Conservation (phyloP, 1,140 invertebrate species). For the Panagrolaimus sp. region DNA sequence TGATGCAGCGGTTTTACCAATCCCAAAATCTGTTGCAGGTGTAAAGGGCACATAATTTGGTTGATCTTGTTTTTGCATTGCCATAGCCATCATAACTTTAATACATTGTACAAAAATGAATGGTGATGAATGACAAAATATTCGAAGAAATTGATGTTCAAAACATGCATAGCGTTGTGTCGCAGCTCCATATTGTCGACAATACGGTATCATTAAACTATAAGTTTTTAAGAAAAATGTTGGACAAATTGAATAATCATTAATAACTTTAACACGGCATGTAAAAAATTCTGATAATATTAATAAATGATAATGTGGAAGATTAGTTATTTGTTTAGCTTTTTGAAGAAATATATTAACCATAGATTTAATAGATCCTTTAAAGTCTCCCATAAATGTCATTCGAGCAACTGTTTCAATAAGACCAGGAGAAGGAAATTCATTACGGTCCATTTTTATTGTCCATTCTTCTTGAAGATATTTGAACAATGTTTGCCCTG, state of each 20-base stretch:
- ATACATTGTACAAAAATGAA: too few relatives aligned
- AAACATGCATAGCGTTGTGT: too few relatives aligned
- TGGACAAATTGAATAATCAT: neutral
- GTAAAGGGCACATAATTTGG: too few relatives aligned
- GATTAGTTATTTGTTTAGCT: neutral
- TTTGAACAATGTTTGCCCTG: constrained; percentile 4
- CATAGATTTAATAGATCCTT: neutral
- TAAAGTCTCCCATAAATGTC: neutral
- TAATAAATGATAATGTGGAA: neutral
- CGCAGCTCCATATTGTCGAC: too few relatives aligned
- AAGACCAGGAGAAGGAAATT: neutral
- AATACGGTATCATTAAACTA: neutral
- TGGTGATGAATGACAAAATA: too few relatives aligned
- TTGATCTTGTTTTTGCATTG: too few relatives aligned
- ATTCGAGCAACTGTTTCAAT: constrained; percentile 2
- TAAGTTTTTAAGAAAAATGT: neutral
- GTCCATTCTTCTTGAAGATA: neutral
- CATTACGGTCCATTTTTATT: neutral
- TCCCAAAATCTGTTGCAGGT: too few relatives aligned
- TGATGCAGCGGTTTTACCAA: too few relatives aligned
- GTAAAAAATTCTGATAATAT: neutral
- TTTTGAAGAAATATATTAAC: neutral
- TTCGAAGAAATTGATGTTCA: too few relatives aligned
- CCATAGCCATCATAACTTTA: too few relatives aligned
- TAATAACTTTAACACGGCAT: neutral